These are phyloP conservation scores for Epirrhoe alternata DNA, from an alignment of 2,888 invertebrate genomes.

Conservation along the genomic window DNA sequence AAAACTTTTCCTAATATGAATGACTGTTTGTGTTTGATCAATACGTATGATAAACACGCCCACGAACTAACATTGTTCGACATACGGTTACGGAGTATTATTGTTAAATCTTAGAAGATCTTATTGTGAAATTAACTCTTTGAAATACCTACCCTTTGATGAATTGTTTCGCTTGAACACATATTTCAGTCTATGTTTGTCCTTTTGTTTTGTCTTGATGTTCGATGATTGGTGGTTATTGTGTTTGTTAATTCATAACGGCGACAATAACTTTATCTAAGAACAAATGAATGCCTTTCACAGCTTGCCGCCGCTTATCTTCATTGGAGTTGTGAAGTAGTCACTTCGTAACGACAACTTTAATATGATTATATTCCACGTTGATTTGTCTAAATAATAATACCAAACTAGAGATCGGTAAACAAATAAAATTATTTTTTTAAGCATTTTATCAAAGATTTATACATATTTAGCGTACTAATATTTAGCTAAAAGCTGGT, in stretches of 20 bases:
- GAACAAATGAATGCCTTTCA: conserved; percentile 44
- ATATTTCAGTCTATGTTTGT: not conserved
- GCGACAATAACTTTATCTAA: conserved; percentile 41
- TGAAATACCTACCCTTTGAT: not conserved
- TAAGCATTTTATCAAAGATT: no score
- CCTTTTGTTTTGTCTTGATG: conserved; percentile 2
- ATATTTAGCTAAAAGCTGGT: no score
- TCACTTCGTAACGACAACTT: conserved; percentile 47
- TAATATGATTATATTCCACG: conserved; percentile 50
- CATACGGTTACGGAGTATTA: not conserved
- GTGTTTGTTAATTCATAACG: conserved; percentile 43
- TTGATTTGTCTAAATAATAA: conserved; percentile 33
- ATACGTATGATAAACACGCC: conserved; percentile 4
- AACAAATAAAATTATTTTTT: not conserved
- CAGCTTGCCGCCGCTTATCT: conserved; percentile 46
- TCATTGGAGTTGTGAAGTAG: conserved; percentile 53
- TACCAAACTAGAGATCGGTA: not conserved
- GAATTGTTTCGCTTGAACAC: not conserved
- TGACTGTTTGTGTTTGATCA: not conserved
- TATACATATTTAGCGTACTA: no score
- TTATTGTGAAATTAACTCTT: not conserved
- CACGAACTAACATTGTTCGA: not conserved
- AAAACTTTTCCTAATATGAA: not conserved
- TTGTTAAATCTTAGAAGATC: not conserved
- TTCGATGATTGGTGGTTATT: conserved; percentile 33